Conservation (phyloP, 2,113 vertebrate species). For the Daphoenositta chrysoptera region DNA sequence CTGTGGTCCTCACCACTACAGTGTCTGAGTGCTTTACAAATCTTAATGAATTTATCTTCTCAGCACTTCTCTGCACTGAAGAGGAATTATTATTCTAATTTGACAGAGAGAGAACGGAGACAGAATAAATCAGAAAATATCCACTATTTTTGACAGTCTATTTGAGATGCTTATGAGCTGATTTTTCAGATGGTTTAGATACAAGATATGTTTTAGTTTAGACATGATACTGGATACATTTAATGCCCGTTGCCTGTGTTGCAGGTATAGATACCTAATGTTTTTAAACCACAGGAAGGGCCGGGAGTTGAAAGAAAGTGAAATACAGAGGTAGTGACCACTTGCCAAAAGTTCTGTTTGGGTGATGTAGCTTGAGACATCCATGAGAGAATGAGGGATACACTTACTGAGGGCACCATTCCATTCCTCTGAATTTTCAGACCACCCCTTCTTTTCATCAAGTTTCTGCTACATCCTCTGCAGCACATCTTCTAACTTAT, state of each 20-base stretch:
- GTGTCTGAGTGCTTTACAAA: neutral
- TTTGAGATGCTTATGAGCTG: neutral
- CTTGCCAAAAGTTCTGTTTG: neutral
- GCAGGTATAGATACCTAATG: neutral
- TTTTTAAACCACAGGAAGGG: neutral
- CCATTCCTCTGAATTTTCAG: neutral
- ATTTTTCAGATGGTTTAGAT: neutral
- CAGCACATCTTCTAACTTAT: neutral
- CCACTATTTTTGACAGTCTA: neutral
- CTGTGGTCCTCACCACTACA: neutral
- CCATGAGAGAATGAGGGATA: accelerated
- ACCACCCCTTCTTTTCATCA: neutral
- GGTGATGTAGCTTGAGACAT: neutral
- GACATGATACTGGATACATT: neutral
- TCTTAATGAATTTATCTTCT: conserved; percentile 27
- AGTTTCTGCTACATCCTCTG: neutral
- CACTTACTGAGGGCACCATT: neutral
- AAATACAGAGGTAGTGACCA: neutral
- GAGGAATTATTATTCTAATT: conserved; percentile 24
- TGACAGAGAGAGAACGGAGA: neutral
- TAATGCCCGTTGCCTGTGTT: neutral
- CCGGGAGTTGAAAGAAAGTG: neutral
- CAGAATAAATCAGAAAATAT: conserved; percentile 24
- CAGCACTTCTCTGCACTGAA: neutral
- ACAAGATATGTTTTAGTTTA: neutral